Evolutionary conservation across 2,797 vertebrate species (phyloP).

Genomic region (Eleutherodactylus coqui): DNA sequence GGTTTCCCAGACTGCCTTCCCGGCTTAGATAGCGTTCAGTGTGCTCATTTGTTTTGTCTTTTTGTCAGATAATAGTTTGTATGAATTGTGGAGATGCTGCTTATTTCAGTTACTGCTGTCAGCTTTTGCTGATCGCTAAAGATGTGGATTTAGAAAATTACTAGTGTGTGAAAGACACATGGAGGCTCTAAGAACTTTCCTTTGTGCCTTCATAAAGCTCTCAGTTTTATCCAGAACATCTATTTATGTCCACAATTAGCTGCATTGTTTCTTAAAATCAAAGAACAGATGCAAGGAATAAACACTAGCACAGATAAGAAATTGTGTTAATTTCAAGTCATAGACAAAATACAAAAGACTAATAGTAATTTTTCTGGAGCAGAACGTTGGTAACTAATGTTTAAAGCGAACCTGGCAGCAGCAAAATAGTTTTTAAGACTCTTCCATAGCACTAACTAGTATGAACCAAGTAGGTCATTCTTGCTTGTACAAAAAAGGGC

Average conservation of each 20-base stretch:
- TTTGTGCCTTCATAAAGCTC: constrained; percentile 60
- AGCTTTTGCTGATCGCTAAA: constrained; percentile 57
- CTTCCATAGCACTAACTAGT: too few species aligned
- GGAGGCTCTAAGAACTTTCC: constrained; percentile 54
- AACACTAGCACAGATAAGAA: constrained; percentile 44
- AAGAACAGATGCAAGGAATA: constrained; percentile 61
- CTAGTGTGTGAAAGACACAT: constrained; percentile 58
- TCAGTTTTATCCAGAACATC: constrained; percentile 56
- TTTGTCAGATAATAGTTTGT: constrained; percentile 29
- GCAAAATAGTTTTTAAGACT: too few species aligned
- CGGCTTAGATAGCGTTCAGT: neutral
- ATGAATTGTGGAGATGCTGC: constrained; percentile 49
- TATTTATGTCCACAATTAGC: constrained; percentile 59
- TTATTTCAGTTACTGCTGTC: constrained; percentile 42
- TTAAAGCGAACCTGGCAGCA: too few species aligned
- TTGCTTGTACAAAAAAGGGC: too few species aligned
- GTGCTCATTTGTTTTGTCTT: constrained; percentile 17
- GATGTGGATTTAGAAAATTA: constrained; percentile 58
- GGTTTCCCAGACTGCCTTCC: constrained; percentile 9
- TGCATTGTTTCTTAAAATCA: constrained; percentile 59
- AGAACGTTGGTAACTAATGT: constrained; percentile 20
- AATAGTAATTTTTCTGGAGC: constrained; percentile 21
- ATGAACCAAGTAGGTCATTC: too few species aligned
- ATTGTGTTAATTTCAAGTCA: constrained; percentile 52
- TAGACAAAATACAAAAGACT: constrained; percentile 25